These are phyloP conservation scores for Terebella lapidaria DNA, from an alignment of 2,888 invertebrate genomes.

Conservation along the genomic window DNA sequence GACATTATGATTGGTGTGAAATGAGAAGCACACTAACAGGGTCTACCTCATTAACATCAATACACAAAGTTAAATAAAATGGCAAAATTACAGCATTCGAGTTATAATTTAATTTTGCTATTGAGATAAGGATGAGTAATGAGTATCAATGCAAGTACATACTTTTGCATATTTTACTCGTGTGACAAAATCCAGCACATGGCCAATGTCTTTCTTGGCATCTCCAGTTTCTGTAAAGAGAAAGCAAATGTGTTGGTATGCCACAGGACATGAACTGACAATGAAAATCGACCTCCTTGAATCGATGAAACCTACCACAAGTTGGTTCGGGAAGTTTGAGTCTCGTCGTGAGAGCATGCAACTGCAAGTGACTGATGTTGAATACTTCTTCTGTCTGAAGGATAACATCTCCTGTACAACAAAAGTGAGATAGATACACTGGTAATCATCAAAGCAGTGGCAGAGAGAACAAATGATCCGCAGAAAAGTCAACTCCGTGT, in stretches of 20 bases:
- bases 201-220: conserved; percentile 81
- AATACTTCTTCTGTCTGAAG: conserved; percentile 57
- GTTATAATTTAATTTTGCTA: too few species aligned
- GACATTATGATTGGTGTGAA: too few species aligned
- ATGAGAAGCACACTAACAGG: too few species aligned
- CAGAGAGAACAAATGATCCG: too few species aligned
- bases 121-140: too few species aligned
- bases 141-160: too few species aligned
- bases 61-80: too few species aligned
- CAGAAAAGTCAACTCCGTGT: too few species aligned
- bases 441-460: background rate
- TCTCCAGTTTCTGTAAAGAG: conserved; percentile 64
- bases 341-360: conserved; percentile 84
- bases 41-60: too few species aligned
- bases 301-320: conserved; percentile 48
- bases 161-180: conserved; percentile 69
- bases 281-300: too few species aligned
- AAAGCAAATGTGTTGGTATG: background rate
- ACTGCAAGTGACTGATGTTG: conserved; percentile 73
- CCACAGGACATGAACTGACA: too few species aligned
- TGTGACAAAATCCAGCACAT: conserved; percentile 73
- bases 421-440: background rate
- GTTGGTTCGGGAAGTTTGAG: conserved; percentile 80
- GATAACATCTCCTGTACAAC: conserved; percentile 62
- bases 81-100: too few species aligned